Evolutionary conservation across 1,140 invertebrate genomes (phyloP).

Genomic region (Hypothenemus hampei): DNA sequence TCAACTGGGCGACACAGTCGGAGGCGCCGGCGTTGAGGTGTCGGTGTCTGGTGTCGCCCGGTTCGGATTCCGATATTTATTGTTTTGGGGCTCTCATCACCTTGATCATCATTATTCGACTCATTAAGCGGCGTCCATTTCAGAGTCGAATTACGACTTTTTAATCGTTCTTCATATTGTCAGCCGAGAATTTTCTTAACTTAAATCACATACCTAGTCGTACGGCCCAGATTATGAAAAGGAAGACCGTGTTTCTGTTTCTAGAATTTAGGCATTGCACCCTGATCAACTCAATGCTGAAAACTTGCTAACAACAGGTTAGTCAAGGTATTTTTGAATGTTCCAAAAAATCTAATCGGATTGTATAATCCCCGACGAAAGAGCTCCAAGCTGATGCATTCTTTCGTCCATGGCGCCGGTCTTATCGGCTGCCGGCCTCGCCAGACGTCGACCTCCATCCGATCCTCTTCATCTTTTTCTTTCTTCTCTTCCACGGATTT

Average conservation of each 20-base stretch:
- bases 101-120: conserved; percentile 3
- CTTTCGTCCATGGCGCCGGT: conserved; percentile 23
- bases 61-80: conserved; percentile 9
- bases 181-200: too few species aligned
- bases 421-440: conserved; percentile 25
- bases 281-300: too few species aligned
- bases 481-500: neutral
- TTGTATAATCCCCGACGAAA: conserved; percentile 9
- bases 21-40: conserved; percentile 24
- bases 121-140: conserved; percentile 3
- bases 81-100: conserved; percentile 12
- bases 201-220: too few species aligned
- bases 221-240: too few species aligned
- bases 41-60: conserved; percentile 9
- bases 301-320: too few species aligned
- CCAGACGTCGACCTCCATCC: conserved; percentile 8
- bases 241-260: too few species aligned
- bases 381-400: conserved; percentile 6
- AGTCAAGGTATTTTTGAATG: too few species aligned
- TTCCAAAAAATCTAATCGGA: neutral
- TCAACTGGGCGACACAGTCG: conserved; percentile 18
- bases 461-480: neutral
- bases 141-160: neutral
- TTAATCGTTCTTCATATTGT: too few species aligned
- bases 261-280: too few species aligned